These are phyloP conservation scores for Malacoraja senta DNA, from an alignment of 2,797 vertebrate genomes.

Conservation along the genomic window DNA sequence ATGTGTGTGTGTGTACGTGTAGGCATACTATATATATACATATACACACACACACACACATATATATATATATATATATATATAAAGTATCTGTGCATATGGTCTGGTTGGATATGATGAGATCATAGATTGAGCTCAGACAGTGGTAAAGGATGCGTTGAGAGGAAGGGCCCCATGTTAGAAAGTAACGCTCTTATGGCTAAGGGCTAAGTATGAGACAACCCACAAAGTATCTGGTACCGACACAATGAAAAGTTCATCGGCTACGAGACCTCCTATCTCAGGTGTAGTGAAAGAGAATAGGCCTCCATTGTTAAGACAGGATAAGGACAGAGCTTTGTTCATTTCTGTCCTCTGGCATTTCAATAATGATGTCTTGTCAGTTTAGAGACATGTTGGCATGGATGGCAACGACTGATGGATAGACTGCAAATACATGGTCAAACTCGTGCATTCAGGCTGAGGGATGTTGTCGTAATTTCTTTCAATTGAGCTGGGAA, in stretches of 20 bases:
- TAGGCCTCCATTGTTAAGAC: conserved; percentile 60
- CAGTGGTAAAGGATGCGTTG: conserved; percentile 43
- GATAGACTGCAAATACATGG: conserved; percentile 48
- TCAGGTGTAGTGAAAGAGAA: conserved; percentile 60
- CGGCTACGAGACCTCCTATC: conserved; percentile 48
- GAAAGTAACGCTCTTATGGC: conserved; percentile 41
- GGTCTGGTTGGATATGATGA: conserved; percentile 47
- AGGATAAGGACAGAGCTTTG: conserved; percentile 54
- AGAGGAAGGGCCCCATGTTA: conserved; percentile 45
- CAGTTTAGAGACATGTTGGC: conserved; percentile 57
- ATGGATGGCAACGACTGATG: conserved; percentile 51
- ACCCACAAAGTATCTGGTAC: conserved; percentile 48
- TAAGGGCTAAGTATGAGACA: conserved; percentile 43
- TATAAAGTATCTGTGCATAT: conserved; percentile 40
- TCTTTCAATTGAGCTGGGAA: conserved; percentile 45
- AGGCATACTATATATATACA: too few species aligned
- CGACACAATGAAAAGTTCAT: conserved; percentile 49
- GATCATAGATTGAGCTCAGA: conserved; percentile 50
- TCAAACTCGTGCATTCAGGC: conserved; percentile 50
- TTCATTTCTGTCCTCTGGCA: conserved; percentile 53
- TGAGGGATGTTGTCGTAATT: conserved; percentile 50
- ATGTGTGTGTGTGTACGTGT: too few species aligned
- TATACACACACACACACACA: too few species aligned
- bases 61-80: too few species aligned
- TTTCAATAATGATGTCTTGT: conserved; percentile 60